Percentiles rank a stretch among this genome's conserved stretches.
phyloP scores from a whole-genome alignment of 2,113 vertebrate genomes.

The Anser cygnoides region DNA sequence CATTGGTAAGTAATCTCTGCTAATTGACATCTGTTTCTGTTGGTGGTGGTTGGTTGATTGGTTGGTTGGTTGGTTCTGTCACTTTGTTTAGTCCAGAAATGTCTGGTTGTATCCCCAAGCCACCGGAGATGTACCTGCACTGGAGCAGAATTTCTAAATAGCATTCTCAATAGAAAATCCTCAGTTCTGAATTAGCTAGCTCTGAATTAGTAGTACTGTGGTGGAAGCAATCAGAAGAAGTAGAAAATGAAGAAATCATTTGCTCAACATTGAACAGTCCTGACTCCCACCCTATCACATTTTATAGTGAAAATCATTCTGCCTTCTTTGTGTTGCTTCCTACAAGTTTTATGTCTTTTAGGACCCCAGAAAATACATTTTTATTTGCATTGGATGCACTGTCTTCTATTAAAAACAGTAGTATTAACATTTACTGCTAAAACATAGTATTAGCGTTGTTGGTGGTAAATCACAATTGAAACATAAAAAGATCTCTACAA shows the following conservation, averaged over 20 bases:
- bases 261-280: not conserved
- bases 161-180: not conserved
- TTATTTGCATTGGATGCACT: conserved; percentile 7
- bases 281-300: not conserved
- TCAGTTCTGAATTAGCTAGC: not conserved
- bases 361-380: not conserved
- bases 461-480: conserved; percentile 28
- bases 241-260: not conserved
- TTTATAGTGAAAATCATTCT: not conserved
- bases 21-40: not conserved
- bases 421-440: not conserved
- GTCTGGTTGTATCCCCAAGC: not conserved
- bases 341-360: not conserved
- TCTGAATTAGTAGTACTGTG: not conserved
- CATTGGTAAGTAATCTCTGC: conserved; percentile 42
- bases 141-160: not conserved
- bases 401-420: conserved; percentile 22
- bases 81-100: not conserved
- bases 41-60: not conserved
- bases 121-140: not conserved
- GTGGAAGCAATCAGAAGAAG: not conserved
- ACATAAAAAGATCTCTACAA: not conserved
- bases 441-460: not conserved
- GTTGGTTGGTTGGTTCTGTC: not conserved
- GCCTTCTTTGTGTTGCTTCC: not conserved